Conservation (phyloP, 2,888 invertebrate species). For the Apamea crenata region DNA sequence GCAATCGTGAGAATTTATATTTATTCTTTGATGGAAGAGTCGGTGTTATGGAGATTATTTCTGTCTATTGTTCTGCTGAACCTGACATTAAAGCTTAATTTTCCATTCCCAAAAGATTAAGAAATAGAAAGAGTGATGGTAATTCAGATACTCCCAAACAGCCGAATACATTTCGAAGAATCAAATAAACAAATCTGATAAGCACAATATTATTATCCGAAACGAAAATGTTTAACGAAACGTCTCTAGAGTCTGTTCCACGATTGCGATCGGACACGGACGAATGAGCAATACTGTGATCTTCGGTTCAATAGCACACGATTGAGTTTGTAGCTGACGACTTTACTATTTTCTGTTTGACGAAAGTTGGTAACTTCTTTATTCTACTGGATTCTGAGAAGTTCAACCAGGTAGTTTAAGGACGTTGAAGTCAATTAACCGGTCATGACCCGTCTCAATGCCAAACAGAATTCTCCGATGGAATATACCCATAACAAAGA, state of each 20-base stretch:
- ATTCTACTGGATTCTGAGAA: slow-evolving; percentile 22
- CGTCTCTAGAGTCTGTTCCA: slow-evolving; percentile 26
- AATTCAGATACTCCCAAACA: background rate
- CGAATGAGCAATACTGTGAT: slow-evolving; percentile 47
- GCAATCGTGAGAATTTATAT: slow-evolving; percentile 51
- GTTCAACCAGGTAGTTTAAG: background rate
- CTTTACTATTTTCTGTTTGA: slow-evolving; percentile 18
- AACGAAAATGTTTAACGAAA: slow-evolving; percentile 32
- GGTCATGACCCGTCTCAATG: slow-evolving; percentile 28
- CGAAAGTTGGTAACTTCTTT: background rate
- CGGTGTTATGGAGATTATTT: slow-evolving; percentile 36
- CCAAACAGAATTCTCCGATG: slow-evolving; percentile 24
- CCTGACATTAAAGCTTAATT: slow-evolving; percentile 7
- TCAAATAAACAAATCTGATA: slow-evolving; percentile 21
- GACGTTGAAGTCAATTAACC: slow-evolving; percentile 1
- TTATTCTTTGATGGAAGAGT: slow-evolving; percentile 50
- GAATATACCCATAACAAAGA: slow-evolving; percentile 31
- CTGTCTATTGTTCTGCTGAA: slow-evolving; percentile 43
- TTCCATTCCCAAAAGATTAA: slow-evolving; percentile 1
- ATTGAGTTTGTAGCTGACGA: slow-evolving; percentile 9
- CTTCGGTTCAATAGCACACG: slow-evolving; percentile 45
- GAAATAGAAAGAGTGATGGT: background rate
- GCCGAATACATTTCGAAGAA: slow-evolving; percentile 3
- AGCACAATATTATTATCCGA: slow-evolving; percentile 16
- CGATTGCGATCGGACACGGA: slow-evolving; percentile 52